Evolutionary conservation across 2,888 invertebrate species (phyloP), one percentile per base, ranked within the genome.

Genomic region (Eudemis profundana): DNA sequence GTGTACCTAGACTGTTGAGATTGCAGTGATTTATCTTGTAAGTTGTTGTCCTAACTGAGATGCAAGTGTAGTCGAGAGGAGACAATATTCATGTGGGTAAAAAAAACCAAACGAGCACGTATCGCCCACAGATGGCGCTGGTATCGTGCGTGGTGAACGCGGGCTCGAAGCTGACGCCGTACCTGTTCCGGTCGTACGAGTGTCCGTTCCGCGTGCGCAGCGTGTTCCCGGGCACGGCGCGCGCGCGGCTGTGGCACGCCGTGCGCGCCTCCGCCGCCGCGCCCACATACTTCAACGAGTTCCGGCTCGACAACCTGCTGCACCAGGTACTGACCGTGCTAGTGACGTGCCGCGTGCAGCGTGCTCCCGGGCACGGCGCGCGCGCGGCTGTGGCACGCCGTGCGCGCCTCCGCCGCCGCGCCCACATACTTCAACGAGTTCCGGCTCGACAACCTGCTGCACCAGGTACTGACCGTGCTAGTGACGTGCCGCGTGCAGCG

Each of bases 191-290:
- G 72, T 97, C 97, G 82, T 98, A 98, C 89, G 94, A 95, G 68
- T 92, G 95, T 70, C 95, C 96, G 8, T 94, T 93, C 81, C 93
- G 94, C 61, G 93, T 94, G 19, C 94, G 95, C 70, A 94, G 95
- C 70, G 94, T 94, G 77, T 94, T 96, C 84, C 93, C 94, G 63
- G 97, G 97, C 50, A 94, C 95, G 54, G 93, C 94, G 71, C 93
- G 94, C 67, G 94, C 96, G 70, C 89, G 90, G 71, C 87, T 97
- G 64, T 98, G 97, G 97, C 95, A 97, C 89, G 96, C 96, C 12
- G 95, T 97, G 23, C 90, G 97, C 71, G 98, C 98, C 0, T 97
- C 97, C 0, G 96, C 97, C 46, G 98, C 98, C 47, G 98, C 98
- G 4, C 98, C 98, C 2, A 96, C 97, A 0, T 98, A 97, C 91